Base-by-base conservation (phyloP, 2,888 invertebrate species). In the Laspeyria flexula region DNA sequence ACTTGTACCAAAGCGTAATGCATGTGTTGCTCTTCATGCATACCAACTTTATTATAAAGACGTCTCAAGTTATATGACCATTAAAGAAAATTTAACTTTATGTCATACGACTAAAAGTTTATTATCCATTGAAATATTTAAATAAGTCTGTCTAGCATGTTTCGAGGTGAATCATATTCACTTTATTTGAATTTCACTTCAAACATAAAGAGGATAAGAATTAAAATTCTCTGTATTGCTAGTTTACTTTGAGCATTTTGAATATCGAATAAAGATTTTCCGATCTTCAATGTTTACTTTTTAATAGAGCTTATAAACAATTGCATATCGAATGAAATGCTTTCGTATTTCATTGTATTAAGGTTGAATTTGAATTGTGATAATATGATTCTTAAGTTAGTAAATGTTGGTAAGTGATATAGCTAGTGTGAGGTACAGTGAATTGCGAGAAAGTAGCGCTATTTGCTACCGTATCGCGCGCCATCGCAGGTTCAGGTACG, bases 391-490 rank as follows among this genome's bases (percentile, higher is more conserved):
- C 43, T 52, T 77, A 68, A 56, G 61, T 60, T 66, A 45, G 38
- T 44, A 64, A 39, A 42, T 37, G 13, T 45, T 42, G 15, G 35
- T 41, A 12, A 68, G 64, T 65, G 67, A 72, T 71, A 71, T 77
- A 77, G 78, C 75, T 85, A 85, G 89, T 90, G 89, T 88, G 88
- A 88, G 87, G 86, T 86, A 85, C 83, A 77, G 82, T 86, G 85
- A 83, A 83, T 88, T 80, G 86, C 86, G 85, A 85, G 85, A 88
- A 90, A 89, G 90, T 88, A 84, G 87, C 83, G 83, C 88, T 90
- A 91, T 90, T 91, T 90, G 91, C 90, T 91, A 87, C 88, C 84
- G 88, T 90, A 92, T 91, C 90, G 90, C 82, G 88, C 91, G 88
- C 90, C 86, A 91, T 91, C 89, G 79, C 76, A 46, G 43, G 57